A percentile compares a stretch with the other conserved stretches of the same genome.
Conservation (phyloP, 1,140 invertebrate species). For the Aricia agestis region DNA sequence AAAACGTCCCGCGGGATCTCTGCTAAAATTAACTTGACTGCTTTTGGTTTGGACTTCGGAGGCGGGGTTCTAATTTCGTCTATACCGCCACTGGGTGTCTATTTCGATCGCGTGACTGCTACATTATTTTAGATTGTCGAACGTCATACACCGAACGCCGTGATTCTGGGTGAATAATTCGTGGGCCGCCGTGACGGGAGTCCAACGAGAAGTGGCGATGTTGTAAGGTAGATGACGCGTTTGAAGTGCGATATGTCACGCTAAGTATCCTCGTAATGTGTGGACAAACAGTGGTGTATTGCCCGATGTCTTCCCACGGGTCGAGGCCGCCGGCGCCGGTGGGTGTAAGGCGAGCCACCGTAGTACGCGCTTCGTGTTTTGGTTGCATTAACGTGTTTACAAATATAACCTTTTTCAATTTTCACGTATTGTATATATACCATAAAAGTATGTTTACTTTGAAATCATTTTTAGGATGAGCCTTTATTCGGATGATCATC, state of each 20-base stretch:
- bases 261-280: constrained; percentile 32
- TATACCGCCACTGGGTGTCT: constrained; percentile 59
- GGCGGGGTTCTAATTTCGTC: constrained; percentile 68
- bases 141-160: background rate
- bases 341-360: constrained; percentile 30
- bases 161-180: background rate
- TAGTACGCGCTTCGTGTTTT: constrained; percentile 19
- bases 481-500: background rate
- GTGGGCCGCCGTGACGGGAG: constrained; percentile 8
- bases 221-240: constrained; percentile 12
- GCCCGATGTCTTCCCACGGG: constrained; percentile 32
- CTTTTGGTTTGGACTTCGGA: constrained; percentile 70
- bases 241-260: constrained; percentile 25
- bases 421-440: constrained; percentile 3
- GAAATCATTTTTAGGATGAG: background rate
- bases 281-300: constrained; percentile 36
- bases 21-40: constrained; percentile 70
- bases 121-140: constrained; percentile 42
- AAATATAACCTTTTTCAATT: constrained; percentile 14
- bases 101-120: constrained; percentile 55
- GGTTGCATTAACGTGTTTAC: constrained; percentile 10
- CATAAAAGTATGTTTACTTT: background rate
- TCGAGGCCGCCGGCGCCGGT: constrained; percentile 26
- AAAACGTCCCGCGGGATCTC: constrained; percentile 61
- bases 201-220: background rate